Percentiles rank a stretch among this genome's conserved stretches.
These are phyloP conservation scores for Notarius quadriscutis DNA, from an alignment of 2,113 vertebrate genomes.

Conservation along the genomic window DNA sequence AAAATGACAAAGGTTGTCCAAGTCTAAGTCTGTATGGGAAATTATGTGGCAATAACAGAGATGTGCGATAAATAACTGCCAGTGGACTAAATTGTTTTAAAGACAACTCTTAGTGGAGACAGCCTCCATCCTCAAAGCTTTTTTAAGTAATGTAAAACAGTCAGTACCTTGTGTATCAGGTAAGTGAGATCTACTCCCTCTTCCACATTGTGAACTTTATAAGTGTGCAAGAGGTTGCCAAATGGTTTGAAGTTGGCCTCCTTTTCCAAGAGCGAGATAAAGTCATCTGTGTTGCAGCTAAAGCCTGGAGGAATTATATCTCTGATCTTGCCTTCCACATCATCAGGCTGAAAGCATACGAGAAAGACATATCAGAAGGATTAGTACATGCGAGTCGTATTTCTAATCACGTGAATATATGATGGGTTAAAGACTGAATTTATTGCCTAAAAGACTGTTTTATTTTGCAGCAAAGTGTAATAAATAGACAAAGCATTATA, in stretches of 20 bases:
- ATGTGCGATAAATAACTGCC: neutral
- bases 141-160: neutral
- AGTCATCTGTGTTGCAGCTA: constrained; percentile 90
- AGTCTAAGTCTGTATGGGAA: neutral
- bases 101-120: too few relatives aligned
- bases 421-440: neutral
- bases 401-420: neutral
- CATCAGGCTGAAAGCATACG: constrained; percentile 79
- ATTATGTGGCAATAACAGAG: neutral
- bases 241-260: constrained; percentile 95
- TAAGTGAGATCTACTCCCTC: constrained; percentile 87
- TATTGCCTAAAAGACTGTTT: neutral
- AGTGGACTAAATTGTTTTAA: neutral
- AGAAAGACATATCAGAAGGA: neutral
- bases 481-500: neutral
- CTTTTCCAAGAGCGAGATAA: constrained; percentile 90
- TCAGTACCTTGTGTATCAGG: constrained; percentile 90
- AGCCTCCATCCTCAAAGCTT: neutral
- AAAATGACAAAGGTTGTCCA: too few relatives aligned
- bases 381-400: neutral
- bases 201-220: constrained; percentile 87
- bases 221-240: constrained; percentile 87
- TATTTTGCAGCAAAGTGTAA: neutral
- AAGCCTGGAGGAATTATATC: constrained; percentile 91
- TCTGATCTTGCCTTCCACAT: constrained; percentile 91